Evolutionary conservation across 2,888 invertebrate species (phyloP).

Genomic region (Ichneumoninae sp.): DNA sequence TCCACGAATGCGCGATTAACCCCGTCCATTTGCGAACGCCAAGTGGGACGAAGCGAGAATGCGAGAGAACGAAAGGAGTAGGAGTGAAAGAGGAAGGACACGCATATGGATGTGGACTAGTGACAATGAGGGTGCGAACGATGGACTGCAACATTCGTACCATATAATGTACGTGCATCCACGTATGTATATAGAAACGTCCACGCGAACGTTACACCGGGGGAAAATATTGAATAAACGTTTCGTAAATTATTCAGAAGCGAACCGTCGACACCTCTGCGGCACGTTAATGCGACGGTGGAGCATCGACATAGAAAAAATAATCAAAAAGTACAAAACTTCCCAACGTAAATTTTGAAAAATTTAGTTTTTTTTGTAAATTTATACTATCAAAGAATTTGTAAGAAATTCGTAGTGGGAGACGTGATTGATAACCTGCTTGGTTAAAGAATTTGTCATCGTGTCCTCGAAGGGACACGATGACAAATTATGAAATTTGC

Average conservation of each 20-base stretch:
- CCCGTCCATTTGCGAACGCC: slow-evolving; percentile 62
- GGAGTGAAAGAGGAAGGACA: slow-evolving; percentile 42
- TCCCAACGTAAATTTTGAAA: not conserved
- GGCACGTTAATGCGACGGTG: slow-evolving; percentile 53
- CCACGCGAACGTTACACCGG: slow-evolving; percentile 45
- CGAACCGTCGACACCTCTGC: slow-evolving; percentile 64
- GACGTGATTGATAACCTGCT: not conserved
- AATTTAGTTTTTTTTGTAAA: not conserved
- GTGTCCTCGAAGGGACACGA: not conserved
- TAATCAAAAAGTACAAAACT: slow-evolving; percentile 20
- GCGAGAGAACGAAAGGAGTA: slow-evolving; percentile 31
- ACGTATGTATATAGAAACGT: slow-evolving; percentile 10
- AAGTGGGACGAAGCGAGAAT: slow-evolving; percentile 33
- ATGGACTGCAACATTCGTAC: not conserved
- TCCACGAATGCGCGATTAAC: slow-evolving; percentile 68
- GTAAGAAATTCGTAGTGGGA: not conserved
- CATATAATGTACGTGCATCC: slow-evolving; percentile 15
- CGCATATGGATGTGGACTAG: slow-evolving; percentile 38
- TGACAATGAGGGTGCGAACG: slow-evolving; percentile 54
- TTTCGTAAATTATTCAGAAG: slow-evolving; percentile 69
- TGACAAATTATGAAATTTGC: not conserved
- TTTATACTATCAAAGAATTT: not conserved
- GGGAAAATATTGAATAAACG: slow-evolving; percentile 71
- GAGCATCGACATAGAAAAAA: slow-evolving; percentile 6
- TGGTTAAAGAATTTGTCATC: not conserved